Conservation (phyloP, 1,140 invertebrate species). For the Bombus soroeensis region DNA sequence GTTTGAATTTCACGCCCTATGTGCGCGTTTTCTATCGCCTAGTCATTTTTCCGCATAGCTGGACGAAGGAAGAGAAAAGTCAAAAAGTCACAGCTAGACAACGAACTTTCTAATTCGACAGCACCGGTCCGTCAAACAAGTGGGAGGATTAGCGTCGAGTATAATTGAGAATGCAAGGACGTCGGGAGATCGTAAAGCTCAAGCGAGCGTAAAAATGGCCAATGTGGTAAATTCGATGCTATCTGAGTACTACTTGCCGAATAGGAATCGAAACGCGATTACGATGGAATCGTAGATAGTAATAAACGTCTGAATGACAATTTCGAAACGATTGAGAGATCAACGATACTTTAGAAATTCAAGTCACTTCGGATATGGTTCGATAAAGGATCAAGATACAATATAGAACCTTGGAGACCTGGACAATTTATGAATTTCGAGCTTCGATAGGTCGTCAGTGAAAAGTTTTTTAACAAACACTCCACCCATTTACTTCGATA, state of each 20-base stretch:
- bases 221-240: neutral
- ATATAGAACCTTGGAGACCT: neutral
- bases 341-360: too few relatives aligned
- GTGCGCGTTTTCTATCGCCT: neutral
- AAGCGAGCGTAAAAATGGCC: conserved; percentile 45
- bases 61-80: neutral
- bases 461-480: neutral
- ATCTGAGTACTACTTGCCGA: neutral
- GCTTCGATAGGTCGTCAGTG: neutral
- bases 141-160: conserved; percentile 23
- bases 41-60: conserved; percentile 16
- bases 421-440: neutral
- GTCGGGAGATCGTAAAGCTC: conserved; percentile 19
- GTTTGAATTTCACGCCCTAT: neutral
- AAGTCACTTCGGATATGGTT: neutral
- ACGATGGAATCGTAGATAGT: conserved; percentile 9
- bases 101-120: conserved; percentile 42
- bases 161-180: conserved; percentile 41
- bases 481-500: neutral
- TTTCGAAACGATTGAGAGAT: neutral
- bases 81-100: conserved; percentile 17
- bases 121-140: conserved; percentile 21
- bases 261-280: conserved; percentile 50
- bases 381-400: neutral
- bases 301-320: neutral